Conservation (phyloP, 2,113 vertebrate species). For the Nymphicus hollandicus region DNA sequence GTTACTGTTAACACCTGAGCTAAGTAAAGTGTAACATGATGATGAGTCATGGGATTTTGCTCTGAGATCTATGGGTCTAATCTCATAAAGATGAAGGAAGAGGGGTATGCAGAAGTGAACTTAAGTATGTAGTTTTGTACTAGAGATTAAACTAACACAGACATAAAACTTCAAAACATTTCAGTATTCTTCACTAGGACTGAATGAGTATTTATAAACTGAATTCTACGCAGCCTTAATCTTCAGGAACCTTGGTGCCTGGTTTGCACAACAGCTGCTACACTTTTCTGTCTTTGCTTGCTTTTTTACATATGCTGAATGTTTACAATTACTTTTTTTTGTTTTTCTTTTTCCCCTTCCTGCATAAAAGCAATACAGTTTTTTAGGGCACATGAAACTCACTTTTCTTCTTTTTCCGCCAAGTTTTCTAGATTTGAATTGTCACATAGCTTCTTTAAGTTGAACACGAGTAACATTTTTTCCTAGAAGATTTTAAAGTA, state of each 20-base stretch:
- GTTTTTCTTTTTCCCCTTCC: neutral
- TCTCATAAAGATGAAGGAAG: neutral
- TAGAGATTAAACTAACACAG: neutral
- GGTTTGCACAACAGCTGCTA: neutral
- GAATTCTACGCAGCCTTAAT: neutral
- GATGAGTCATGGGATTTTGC: neutral
- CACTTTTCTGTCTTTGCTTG: neutral
- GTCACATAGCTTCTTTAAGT: neutral
- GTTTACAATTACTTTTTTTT: neutral
- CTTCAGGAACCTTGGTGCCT: neutral
- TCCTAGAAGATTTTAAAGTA: neutral
- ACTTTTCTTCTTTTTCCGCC: neutral
- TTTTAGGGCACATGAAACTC: neutral
- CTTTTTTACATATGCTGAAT: neutral
- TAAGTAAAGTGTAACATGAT: neutral
- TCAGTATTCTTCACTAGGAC: neutral
- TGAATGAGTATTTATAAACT: neutral
- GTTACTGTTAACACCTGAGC: neutral
- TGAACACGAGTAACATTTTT: neutral
- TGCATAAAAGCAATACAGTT: neutral
- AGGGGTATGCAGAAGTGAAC: neutral
- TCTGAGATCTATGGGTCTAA: neutral
- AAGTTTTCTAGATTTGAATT: neutral
- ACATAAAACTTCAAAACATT: neutral
- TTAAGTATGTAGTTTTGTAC: neutral